These are phyloP conservation scores for Dryobota labecula DNA, from an alignment of 2,888 invertebrate genomes.

Conservation along the genomic window DNA sequence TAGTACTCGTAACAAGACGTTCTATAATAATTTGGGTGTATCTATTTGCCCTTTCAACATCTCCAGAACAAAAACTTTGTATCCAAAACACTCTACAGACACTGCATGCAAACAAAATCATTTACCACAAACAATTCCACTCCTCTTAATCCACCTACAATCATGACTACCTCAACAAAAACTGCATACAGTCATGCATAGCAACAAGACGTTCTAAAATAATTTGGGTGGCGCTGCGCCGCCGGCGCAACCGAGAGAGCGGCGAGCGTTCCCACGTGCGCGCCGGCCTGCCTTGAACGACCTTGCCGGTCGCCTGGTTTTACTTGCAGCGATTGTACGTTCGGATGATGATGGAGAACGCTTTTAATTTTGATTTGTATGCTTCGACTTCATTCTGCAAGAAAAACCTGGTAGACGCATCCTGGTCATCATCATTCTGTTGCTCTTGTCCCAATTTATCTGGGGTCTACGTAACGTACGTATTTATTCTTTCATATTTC, in stretches of 20 bases:
- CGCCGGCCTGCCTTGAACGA: conserved; percentile 86
- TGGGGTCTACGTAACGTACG: too few relatives aligned
- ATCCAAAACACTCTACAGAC: not conserved
- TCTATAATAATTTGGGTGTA: conserved; percentile 63
- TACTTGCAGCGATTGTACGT: conserved; percentile 68
- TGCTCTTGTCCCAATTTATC: too few relatives aligned
- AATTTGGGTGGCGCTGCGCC: conserved; percentile 52
- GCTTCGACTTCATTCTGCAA: not conserved
- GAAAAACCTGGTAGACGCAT: too few relatives aligned
- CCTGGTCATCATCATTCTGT: not conserved
- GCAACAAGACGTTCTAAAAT: conserved; percentile 65
- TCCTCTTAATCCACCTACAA: conserved; percentile 1
- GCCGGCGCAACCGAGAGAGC: conserved; percentile 58
- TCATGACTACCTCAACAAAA: conserved; percentile 33
- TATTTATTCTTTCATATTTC: not conserved
- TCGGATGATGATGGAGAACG: conserved; percentile 47
- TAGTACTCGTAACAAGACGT: conserved; percentile 59
- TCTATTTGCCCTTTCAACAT: not conserved
- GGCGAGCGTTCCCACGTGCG: conserved; percentile 82
- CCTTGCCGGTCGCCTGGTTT: conserved; percentile 81
- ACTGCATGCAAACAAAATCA: conserved; percentile 6
- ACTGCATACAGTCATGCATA: conserved; percentile 28
- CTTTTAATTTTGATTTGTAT: conserved; percentile 24
- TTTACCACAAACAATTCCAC: not conserved
- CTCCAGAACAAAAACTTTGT: conserved; percentile 1